phyloP scores from a whole-genome alignment of 2,797 vertebrate genomes.

The Acestrorhynchus altus region DNA sequence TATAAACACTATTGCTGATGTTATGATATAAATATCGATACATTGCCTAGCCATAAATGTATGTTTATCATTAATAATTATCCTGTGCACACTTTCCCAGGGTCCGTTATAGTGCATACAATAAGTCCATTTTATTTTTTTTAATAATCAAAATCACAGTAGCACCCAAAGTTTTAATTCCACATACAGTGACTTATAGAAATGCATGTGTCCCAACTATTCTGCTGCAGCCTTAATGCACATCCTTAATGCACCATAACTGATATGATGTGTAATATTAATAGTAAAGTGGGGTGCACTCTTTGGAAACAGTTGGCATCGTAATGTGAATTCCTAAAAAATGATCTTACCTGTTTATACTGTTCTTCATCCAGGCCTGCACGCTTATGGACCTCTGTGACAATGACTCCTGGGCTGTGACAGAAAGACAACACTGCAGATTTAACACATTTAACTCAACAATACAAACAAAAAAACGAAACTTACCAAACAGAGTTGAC shows the following conservation, averaged over 20 bases:
- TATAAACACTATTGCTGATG: too few species aligned
- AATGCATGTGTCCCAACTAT: not conserved
- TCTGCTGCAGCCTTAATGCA: not conserved
- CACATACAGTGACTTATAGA: not conserved
- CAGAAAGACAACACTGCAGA: slow-evolving; percentile 3
- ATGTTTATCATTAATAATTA: too few species aligned
- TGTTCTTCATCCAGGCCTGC: slow-evolving; percentile 82
- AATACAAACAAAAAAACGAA: not conserved
- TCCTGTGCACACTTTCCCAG: too few species aligned
- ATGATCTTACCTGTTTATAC: slow-evolving; percentile 75
- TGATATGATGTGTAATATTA: too few species aligned
- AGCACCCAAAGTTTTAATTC: not conserved
- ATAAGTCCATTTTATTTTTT: not conserved
- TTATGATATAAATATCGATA: too few species aligned
- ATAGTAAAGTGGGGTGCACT: not conserved
- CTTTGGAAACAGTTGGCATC: not conserved
- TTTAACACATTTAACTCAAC: not conserved
- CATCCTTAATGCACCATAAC: not conserved
- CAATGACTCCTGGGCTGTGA: slow-evolving; percentile 82
- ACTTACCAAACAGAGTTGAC: slow-evolving; percentile 85
- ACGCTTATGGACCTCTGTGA: slow-evolving; percentile 84
- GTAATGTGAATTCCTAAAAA: not conserved
- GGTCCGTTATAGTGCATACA: not conserved
- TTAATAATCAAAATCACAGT: not conserved
- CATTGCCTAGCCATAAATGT: too few species aligned